Conservation (phyloP, 1,140 invertebrate species). For the Platorchestia sp. region DNA sequence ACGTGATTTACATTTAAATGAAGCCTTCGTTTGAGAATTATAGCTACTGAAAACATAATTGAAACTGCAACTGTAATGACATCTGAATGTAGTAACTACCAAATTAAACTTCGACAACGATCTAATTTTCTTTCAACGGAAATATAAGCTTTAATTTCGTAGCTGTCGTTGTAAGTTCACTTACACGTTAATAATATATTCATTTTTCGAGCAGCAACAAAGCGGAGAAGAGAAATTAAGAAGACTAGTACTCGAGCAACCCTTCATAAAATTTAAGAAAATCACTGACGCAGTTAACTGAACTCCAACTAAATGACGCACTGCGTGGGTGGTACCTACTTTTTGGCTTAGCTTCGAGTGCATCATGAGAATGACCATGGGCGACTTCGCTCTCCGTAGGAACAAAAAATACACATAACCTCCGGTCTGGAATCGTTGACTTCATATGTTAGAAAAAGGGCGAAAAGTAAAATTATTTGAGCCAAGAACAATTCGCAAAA, state of each 20-base stretch:
- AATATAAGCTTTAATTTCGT: neutral
- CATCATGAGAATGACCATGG: neutral
- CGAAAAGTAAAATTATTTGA: neutral
- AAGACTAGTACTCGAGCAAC: neutral
- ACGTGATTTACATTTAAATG: neutral
- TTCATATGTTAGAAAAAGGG: neutral
- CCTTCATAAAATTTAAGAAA: neutral
- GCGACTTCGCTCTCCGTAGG: neutral
- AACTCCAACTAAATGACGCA: neutral
- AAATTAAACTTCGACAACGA: neutral
- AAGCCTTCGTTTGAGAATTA: neutral
- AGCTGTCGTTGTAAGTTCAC: neutral
- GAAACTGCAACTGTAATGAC: neutral
- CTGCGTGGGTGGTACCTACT: neutral
- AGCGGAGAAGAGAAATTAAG: neutral
- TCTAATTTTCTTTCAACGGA: neutral
- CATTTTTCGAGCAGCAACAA: neutral
- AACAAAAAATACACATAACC: neutral
- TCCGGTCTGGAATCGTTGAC: neutral
- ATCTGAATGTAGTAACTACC: neutral
- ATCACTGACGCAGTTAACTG: neutral
- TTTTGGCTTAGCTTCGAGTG: neutral
- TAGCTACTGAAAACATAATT: neutral
- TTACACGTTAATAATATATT: neutral
- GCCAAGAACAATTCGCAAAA: too few relatives aligned